Percentiles rank a stretch among this genome's conserved stretches.
These are phyloP conservation scores for Poecilia latipinna DNA, from an alignment of 2,113 vertebrate species.

Conservation along the genomic window DNA sequence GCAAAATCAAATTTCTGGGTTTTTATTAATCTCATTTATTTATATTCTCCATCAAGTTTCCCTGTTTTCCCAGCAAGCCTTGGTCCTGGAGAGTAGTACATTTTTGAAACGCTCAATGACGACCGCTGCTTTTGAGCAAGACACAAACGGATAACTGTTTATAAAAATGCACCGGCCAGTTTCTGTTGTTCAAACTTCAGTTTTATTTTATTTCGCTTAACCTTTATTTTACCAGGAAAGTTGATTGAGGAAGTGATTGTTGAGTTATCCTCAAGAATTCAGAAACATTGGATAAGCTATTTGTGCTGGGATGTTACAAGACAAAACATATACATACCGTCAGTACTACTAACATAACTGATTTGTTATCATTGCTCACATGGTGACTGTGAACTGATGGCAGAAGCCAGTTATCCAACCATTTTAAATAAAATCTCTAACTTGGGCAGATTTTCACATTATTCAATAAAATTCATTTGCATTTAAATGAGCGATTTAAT, in stretches of 20 bases:
- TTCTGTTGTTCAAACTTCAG: background rate
- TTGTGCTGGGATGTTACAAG: too few relatives aligned
- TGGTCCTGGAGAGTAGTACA: background rate
- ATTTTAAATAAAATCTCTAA: background rate
- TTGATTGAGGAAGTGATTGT: too few relatives aligned
- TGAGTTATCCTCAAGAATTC: too few relatives aligned
- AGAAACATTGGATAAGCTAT: too few relatives aligned
- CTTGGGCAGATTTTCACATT: slow-evolving; percentile 2
- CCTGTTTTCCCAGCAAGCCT: background rate
- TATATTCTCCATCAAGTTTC: background rate
- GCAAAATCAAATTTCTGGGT: background rate
- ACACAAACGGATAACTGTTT: background rate
- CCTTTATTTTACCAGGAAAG: too few relatives aligned
- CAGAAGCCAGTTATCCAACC: background rate
- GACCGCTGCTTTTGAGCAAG: background rate
- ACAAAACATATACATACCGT: too few relatives aligned
- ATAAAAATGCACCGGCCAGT: background rate
- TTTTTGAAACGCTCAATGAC: background rate
- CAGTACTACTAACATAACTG: too few relatives aligned
- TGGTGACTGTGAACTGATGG: background rate
- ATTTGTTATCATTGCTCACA: background rate
- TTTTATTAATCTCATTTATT: background rate
- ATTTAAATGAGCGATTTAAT: slow-evolving; percentile 10
- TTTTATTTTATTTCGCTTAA: too few relatives aligned
- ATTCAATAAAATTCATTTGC: background rate